Evolutionary conservation across 2,113 vertebrate genomes (phyloP).

Genomic region (Phaethon lepturus): DNA sequence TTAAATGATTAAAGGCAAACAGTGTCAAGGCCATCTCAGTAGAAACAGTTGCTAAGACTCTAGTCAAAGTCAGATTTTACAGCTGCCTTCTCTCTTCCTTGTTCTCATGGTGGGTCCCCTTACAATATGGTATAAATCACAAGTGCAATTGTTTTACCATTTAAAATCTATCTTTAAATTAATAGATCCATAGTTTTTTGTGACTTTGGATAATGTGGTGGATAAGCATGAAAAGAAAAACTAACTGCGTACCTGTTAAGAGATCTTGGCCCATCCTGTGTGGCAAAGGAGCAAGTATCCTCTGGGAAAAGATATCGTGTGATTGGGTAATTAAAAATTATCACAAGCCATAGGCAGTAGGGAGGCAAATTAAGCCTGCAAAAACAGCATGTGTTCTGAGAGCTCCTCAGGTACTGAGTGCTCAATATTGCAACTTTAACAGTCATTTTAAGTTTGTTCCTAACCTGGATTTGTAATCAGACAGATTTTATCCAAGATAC

Average conservation of each 20-base stretch:
- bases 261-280: not conserved
- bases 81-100: not conserved
- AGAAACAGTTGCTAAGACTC: not conserved
- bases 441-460: not conserved
- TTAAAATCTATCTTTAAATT: not conserved
- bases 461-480: not conserved
- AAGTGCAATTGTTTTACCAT: not conserved
- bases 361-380: constrained; percentile 55
- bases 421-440: not conserved
- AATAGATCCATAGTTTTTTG: not conserved
- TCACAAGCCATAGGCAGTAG: constrained; percentile 45
- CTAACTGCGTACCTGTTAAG: not conserved
- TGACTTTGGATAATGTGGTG: not conserved
- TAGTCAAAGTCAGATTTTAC: not conserved
- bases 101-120: not conserved
- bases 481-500: not conserved
- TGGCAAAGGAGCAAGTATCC: constrained; percentile 24
- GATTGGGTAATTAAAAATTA: constrained; percentile 66
- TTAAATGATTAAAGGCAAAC: constrained; percentile 27
- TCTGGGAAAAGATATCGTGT: constrained; percentile 44
- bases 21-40: not conserved
- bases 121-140: not conserved
- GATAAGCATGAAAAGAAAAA: not conserved
- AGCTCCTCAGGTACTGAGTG: not conserved
- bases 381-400: not conserved